These are phyloP conservation scores for Rousettus leschenaultii DNA, from an alignment of 2,113 vertebrate species.

Conservation along the genomic window DNA sequence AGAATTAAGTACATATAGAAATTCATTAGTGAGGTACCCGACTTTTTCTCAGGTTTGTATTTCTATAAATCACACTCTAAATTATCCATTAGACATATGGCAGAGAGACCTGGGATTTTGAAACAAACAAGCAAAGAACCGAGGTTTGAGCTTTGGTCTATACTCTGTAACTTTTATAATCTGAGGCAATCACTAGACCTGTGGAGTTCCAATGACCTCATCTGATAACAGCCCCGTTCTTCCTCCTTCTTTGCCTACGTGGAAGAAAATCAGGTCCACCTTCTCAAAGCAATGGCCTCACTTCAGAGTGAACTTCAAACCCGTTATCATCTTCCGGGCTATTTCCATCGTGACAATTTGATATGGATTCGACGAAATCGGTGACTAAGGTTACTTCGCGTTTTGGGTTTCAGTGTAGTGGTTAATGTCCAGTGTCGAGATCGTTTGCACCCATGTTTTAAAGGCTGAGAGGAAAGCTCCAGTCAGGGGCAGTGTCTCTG, in stretches of 20 bases:
- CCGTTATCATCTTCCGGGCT: background rate
- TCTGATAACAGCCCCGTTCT: background rate
- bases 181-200: too few relatives aligned
- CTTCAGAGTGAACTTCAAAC: background rate
- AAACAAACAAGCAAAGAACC: background rate
- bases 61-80: background rate
- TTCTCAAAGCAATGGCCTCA: background rate
- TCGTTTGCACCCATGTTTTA: background rate
- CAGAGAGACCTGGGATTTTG: background rate
- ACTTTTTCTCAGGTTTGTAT: background rate
- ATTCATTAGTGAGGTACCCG: background rate
- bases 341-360: background rate
- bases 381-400: background rate
- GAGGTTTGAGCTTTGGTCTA: background rate
- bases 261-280: background rate
- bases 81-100: background rate
- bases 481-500: background rate
- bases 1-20: background rate
- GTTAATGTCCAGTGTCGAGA: background rate
- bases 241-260: background rate
- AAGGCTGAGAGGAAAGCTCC: background rate
- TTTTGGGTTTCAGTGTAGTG: background rate
- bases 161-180: background rate
- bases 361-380: background rate
- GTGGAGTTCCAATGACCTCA: background rate